Percentiles rank a stretch among this genome's conserved stretches.
phyloP scores from a whole-genome alignment of 2,113 vertebrate species.

The Pomatostomus ruficeps region DNA sequence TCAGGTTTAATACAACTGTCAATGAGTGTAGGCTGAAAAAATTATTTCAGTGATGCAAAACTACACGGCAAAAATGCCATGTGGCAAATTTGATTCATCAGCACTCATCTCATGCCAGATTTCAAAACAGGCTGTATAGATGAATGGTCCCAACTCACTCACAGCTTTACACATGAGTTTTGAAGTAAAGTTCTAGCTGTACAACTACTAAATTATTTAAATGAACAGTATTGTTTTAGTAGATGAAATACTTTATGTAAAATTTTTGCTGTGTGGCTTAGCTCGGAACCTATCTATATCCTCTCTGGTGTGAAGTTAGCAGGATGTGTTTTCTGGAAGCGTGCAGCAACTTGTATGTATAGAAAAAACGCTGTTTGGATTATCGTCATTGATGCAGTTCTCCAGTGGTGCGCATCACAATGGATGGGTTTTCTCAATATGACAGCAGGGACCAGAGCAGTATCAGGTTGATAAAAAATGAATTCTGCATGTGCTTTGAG shows the following conservation, averaged over 20 bases:
- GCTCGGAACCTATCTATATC: not conserved
- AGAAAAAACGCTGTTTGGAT: not conserved
- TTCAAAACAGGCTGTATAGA: not conserved
- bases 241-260: not conserved
- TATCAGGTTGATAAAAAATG: not conserved
- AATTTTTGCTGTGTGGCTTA: not conserved
- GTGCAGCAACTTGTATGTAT: not conserved
- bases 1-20: not conserved
- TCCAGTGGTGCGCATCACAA: not conserved
- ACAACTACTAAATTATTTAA: not conserved
- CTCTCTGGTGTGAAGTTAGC: not conserved
- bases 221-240: not conserved
- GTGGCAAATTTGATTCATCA: not conserved
- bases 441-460: not conserved
- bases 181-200: not conserved
- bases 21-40: not conserved
- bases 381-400: not conserved
- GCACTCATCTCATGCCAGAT: not conserved
- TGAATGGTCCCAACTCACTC: not conserved
- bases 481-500: not conserved
- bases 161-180: rapidly evolving
- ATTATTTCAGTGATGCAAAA: not conserved
- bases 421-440: not conserved
- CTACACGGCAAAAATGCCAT: not conserved
- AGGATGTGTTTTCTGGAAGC: not conserved